These are phyloP conservation scores for Oenanthe oenanthe DNA, from an alignment of 2,113 vertebrate genomes.

Conservation along the genomic window DNA sequence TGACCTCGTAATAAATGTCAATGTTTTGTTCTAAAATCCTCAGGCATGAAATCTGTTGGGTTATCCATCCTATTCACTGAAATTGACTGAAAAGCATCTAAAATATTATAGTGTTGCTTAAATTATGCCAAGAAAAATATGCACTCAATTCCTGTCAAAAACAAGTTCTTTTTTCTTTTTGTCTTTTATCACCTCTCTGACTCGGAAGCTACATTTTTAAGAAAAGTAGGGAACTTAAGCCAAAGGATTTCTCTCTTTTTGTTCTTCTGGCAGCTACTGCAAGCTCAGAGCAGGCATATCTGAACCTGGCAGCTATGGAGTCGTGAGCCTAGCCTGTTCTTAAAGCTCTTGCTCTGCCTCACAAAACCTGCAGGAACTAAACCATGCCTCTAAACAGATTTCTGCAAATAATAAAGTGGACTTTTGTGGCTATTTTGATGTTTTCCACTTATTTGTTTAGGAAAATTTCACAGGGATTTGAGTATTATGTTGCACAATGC, in stretches of 20 bases:
- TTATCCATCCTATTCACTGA: not conserved
- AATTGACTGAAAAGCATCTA: not conserved
- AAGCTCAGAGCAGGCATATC: not conserved
- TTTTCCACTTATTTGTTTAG: not conserved
- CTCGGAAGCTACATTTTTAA: not conserved
- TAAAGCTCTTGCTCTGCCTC: not conserved
- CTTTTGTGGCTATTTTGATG: not conserved
- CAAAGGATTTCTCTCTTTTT: accelerated
- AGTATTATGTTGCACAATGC: not conserved
- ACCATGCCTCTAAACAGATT: not conserved
- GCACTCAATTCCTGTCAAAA: not conserved
- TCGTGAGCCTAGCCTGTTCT: not conserved
- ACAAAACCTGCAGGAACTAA: not conserved
- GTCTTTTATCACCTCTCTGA: not conserved
- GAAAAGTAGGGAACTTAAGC: not conserved
- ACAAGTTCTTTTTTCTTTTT: not conserved
- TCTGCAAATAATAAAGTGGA: not conserved
- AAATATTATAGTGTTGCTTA: not conserved
- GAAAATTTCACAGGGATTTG: not conserved
- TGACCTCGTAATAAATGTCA: not conserved
- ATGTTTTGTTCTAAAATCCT: not conserved
- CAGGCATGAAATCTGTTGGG: not conserved
- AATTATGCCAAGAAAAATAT: not conserved
- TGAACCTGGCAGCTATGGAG: not conserved
- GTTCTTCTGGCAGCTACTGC: accelerated